Percentiles rank a stretch among this genome's conserved stretches.
Evolutionary conservation across 2,797 vertebrate genomes (phyloP).

Genomic region (Rhincodon typus): DNA sequence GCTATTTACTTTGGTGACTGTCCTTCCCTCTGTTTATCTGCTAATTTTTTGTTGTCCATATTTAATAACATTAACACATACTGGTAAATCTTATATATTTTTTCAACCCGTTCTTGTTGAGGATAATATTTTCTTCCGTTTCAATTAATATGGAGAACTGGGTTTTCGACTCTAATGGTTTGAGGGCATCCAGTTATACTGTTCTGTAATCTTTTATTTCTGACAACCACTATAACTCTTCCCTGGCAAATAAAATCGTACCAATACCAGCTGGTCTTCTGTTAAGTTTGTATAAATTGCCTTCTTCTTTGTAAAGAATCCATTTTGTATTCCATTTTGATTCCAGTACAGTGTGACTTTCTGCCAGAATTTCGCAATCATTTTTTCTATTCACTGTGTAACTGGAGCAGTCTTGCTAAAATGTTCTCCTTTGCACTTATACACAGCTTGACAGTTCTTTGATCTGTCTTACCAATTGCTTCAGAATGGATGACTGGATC

Average conservation of each 20-base stretch:
- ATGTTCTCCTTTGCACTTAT: not conserved
- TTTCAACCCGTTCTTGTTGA: not conserved
- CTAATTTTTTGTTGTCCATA: not conserved
- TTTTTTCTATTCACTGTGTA: slow-evolving; percentile 27
- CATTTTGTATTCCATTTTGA: slow-evolving; percentile 1
- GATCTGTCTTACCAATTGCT: slow-evolving; percentile 25
- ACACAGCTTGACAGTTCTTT: not conserved
- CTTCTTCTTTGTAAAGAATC: slow-evolving; percentile 27
- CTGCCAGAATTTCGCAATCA: not conserved
- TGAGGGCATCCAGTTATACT: slow-evolving; percentile 3
- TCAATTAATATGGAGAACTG: slow-evolving; percentile 17
- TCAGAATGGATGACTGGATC: not conserved
- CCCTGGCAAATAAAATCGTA: slow-evolving; percentile 11
- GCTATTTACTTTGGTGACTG: not conserved
- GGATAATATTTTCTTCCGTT: slow-evolving; percentile 20
- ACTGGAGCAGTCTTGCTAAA: not conserved
- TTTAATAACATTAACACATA: not conserved
- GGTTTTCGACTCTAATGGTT: not conserved
- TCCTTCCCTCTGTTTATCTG: not conserved
- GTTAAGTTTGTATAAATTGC: slow-evolving; percentile 35
- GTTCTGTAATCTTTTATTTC: slow-evolving; percentile 26
- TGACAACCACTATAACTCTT: slow-evolving; percentile 30
- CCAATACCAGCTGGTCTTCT: slow-evolving; percentile 24
- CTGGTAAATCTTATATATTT: not conserved
- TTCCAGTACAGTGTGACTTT: not conserved